A percentile compares a stretch with the other conserved stretches of the same genome.
phyloP scores from a whole-genome alignment of 2,888 invertebrate genomes.

The Acleris emargana region DNA sequence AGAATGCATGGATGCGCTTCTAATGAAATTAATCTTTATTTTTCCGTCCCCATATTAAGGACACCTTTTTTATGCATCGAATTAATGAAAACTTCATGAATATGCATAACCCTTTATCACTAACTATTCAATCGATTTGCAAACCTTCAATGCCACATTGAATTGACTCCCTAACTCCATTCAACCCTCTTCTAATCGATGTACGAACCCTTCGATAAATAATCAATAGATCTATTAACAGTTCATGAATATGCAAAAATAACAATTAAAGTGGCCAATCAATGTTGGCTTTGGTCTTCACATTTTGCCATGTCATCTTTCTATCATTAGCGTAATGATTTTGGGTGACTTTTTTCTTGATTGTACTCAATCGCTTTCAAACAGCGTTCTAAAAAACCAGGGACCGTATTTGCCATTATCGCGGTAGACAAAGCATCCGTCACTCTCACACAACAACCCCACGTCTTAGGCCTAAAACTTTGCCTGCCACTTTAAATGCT shows the following conservation, averaged over 20 bases:
- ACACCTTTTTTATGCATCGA: conserved; percentile 39
- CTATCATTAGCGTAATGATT: conserved; percentile 51
- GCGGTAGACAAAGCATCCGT: too few relatives aligned
- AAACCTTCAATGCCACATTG: conserved; percentile 1
- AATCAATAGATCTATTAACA: conserved; percentile 42
- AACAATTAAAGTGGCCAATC: conserved; percentile 67
- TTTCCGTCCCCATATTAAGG: neutral
- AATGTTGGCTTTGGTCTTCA: conserved; percentile 67
- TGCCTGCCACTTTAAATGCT: too few relatives aligned
- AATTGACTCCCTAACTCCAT: conserved; percentile 1
- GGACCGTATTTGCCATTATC: too few relatives aligned
- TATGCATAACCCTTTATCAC: conserved; percentile 59
- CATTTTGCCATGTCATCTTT: conserved; percentile 59
- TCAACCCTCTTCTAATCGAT: conserved; percentile 16
- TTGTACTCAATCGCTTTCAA: conserved; percentile 3
- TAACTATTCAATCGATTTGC: conserved; percentile 9
- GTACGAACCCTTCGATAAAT: conserved; percentile 36
- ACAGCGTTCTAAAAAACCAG: neutral
- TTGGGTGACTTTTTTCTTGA: conserved; percentile 12
- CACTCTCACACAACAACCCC: too few relatives aligned
- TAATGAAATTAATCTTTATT: neutral
- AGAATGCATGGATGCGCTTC: neutral
- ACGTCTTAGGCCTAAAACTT: too few relatives aligned
- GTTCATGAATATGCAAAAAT: conserved; percentile 78
- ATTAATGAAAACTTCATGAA: conserved; percentile 69